These are phyloP conservation scores for Odontophorus gujanensis DNA, from an alignment of 2,113 vertebrate species.

Conservation along the genomic window DNA sequence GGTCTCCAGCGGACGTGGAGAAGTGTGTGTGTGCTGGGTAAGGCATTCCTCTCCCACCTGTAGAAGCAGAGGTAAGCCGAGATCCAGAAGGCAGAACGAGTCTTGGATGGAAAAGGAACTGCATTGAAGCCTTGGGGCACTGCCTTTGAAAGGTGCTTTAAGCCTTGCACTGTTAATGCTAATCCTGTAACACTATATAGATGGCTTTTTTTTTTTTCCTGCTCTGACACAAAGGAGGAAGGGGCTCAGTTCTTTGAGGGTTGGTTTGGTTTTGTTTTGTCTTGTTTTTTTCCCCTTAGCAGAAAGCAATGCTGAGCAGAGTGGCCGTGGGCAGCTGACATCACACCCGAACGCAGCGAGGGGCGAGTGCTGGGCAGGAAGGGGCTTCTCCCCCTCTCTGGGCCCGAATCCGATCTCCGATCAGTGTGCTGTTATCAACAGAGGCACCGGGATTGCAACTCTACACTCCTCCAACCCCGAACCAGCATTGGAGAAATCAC, in stretches of 20 bases:
- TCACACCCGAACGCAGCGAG: slow-evolving; percentile 84
- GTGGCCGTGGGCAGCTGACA: slow-evolving; percentile 75
- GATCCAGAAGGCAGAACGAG: slow-evolving; percentile 2
- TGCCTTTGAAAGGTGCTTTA: slow-evolving; percentile 68
- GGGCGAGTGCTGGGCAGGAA: slow-evolving; percentile 81
- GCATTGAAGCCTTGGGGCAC: slow-evolving; percentile 46
- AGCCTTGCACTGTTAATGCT: slow-evolving; percentile 82
- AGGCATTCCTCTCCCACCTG: slow-evolving; percentile 19
- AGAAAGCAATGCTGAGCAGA: slow-evolving; percentile 76
- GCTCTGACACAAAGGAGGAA: slow-evolving; percentile 71
- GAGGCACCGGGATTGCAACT: slow-evolving; percentile 74
- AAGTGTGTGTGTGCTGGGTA: not conserved
- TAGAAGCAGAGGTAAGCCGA: not conserved
- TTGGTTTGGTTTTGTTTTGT: not conserved
- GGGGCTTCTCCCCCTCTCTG: slow-evolving; percentile 72
- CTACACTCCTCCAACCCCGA: slow-evolving; percentile 66
- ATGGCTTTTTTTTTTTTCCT: slow-evolving; percentile 59
- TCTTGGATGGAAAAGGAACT: slow-evolving; percentile 49
- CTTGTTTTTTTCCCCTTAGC: slow-evolving; percentile 62
- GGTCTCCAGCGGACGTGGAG: not conserved
- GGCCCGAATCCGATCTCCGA: slow-evolving; percentile 80
- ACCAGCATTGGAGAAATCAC: slow-evolving; percentile 23
- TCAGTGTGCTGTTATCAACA: slow-evolving; percentile 78
- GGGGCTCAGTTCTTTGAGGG: slow-evolving; percentile 65
- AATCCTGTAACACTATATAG: slow-evolving; percentile 91